phyloP scores from a whole-genome alignment of 2,797 vertebrate species.

The Fundulus diaphanus region DNA sequence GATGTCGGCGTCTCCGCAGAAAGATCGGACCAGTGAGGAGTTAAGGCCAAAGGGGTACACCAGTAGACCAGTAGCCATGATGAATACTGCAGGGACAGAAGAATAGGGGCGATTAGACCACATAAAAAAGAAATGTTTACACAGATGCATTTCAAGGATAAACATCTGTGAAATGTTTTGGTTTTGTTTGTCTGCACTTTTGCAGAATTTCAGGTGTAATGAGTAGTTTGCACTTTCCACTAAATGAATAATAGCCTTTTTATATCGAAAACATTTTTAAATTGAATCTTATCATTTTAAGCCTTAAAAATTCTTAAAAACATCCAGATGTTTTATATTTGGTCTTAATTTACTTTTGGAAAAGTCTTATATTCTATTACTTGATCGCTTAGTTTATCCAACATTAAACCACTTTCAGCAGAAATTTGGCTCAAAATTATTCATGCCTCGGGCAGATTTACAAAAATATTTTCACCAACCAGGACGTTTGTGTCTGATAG shows the following conservation, averaged over 20 bases:
- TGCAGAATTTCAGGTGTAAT: background rate
- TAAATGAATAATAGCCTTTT: background rate
- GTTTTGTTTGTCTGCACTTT: background rate
- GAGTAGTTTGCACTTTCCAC: background rate
- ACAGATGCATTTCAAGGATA: background rate
- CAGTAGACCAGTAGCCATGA: slow-evolving; percentile 93
- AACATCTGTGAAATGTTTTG: background rate
- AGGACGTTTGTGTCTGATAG: background rate
- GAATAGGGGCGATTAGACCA: slow-evolving; percentile 8
- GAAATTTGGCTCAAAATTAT: background rate
- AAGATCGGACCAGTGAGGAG: slow-evolving; percentile 90
- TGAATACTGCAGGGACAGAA: slow-evolving; percentile 84
- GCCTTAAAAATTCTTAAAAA: too few relatives aligned
- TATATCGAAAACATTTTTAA: too few relatives aligned
- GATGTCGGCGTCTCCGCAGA: slow-evolving; percentile 90
- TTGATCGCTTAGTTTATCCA: background rate
- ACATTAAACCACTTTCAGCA: background rate
- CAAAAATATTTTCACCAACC: background rate
- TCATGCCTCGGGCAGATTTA: background rate
- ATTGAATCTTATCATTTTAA: too few relatives aligned
- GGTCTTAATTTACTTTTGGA: background rate
- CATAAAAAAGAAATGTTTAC: background rate
- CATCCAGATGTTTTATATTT: background rate
- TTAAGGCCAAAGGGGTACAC: slow-evolving; percentile 93
- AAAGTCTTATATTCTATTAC: background rate